A percentile compares a stretch with the other conserved stretches of the same genome.
These are phyloP conservation scores for Zygothrica quintamaculata DNA, from an alignment of 2,888 invertebrate genomes.

Conservation along the genomic window DNA sequence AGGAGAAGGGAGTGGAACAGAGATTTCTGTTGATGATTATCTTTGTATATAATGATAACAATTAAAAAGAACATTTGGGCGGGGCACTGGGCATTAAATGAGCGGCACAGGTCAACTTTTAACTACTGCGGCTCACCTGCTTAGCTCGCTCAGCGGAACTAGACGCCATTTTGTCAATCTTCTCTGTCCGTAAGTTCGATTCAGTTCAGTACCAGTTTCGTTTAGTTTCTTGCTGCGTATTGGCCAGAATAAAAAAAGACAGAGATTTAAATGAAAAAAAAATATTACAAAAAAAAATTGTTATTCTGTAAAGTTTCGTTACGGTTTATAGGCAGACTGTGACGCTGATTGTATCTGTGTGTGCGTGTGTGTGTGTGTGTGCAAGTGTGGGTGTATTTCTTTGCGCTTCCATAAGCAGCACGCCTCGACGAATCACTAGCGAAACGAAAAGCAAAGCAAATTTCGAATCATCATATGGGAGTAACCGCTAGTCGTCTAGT, in stretches of 20 bases:
- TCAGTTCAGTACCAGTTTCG: constrained; percentile 22
- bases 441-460: constrained; percentile 54
- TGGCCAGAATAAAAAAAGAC: constrained; percentile 50
- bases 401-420: constrained; percentile 76
- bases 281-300: constrained; percentile 18
- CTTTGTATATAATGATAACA: constrained; percentile 43
- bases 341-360: constrained; percentile 29
- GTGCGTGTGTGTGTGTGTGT: constrained; percentile 21
- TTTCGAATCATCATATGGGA: constrained; percentile 21
- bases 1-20: background rate
- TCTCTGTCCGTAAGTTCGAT: constrained; percentile 7
- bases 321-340: constrained; percentile 58
- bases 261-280: constrained; percentile 38
- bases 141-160: constrained; percentile 44
- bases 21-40: constrained; percentile 36
- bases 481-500: constrained; percentile 8
- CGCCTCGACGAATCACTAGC: constrained; percentile 56
- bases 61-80: constrained; percentile 49
- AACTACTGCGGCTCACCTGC: background rate
- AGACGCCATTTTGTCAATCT: constrained; percentile 55
- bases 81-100: constrained; percentile 51
- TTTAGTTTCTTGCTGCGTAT: constrained; percentile 60
- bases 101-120: constrained; percentile 58
- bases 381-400: constrained; percentile 67
- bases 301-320: constrained; percentile 50